These are phyloP conservation scores for Dicyrtomina minuta DNA, from an alignment of 2,888 invertebrate genomes.

Conservation along the genomic window DNA sequence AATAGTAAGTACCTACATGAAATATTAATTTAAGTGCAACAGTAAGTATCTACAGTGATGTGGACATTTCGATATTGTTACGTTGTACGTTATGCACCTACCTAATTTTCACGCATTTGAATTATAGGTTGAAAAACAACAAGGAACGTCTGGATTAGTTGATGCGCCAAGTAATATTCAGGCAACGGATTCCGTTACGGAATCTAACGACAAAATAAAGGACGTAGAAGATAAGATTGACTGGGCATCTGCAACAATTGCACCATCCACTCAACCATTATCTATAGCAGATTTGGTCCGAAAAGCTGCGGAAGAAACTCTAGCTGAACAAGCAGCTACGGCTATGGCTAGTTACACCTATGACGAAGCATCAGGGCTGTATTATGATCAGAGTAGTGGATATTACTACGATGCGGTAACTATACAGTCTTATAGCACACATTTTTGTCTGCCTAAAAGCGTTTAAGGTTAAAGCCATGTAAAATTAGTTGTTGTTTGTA, in stretches of 20 bases:
- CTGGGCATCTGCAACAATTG: neutral
- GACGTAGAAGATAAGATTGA: slow-evolving; percentile 6
- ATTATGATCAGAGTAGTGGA: slow-evolving; percentile 83
- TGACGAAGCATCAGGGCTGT: slow-evolving; percentile 81
- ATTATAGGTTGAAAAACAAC: neutral
- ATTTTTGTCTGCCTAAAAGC: no score
- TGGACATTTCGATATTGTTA: no score
- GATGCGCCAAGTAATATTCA: neutral
- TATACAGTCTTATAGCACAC: no score
- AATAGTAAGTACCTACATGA: slow-evolving; percentile 37
- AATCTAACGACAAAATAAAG: no score
- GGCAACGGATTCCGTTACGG: no score
- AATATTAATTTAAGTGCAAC: no score
- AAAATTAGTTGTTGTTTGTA: no score
- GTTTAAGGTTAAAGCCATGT: no score
- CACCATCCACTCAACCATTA: no score
- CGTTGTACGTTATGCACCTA: no score
- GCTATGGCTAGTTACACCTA: slow-evolving; percentile 68
- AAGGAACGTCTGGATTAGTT: neutral
- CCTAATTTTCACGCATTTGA: no score
- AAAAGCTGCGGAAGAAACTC: slow-evolving; percentile 47
- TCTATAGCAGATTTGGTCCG: slow-evolving; percentile 24
- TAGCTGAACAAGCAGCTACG: slow-evolving; percentile 27
- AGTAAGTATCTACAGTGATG: no score
- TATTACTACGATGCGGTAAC: slow-evolving; percentile 87